These are phyloP conservation scores for Parotia lawesii DNA, from an alignment of 2,113 vertebrate species.

Conservation along the genomic window DNA sequence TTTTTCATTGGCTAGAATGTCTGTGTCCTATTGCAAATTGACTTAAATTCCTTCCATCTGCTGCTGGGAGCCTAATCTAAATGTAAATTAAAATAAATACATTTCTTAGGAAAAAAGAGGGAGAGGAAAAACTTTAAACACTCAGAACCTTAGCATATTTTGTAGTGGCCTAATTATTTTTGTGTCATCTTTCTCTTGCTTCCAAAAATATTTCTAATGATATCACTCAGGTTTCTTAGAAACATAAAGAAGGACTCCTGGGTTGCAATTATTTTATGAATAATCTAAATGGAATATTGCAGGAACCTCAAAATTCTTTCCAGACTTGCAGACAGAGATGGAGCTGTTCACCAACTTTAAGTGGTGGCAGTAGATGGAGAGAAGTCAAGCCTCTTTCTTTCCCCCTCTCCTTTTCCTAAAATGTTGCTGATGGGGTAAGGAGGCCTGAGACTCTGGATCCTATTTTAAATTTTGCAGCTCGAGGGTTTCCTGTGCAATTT, in stretches of 20 bases:
- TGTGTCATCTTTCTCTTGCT: background rate
- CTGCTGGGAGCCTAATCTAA: slow-evolving; percentile 57
- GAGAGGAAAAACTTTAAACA: background rate
- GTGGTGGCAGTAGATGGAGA: background rate
- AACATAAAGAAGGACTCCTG: background rate
- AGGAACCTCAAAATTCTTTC: background rate
- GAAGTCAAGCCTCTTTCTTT: background rate
- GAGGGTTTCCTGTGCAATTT: background rate
- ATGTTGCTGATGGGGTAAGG: fast-evolving
- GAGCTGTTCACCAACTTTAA: background rate
- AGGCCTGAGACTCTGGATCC: background rate
- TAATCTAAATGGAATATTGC: background rate
- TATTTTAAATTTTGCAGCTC: background rate
- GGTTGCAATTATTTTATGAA: background rate
- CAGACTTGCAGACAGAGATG: background rate
- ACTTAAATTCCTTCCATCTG: slow-evolving; percentile 65
- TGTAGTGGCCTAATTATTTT: background rate
- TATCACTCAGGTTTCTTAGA: background rate
- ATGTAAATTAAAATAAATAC: slow-evolving; percentile 71
- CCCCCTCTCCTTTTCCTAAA: background rate
- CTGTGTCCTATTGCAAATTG: slow-evolving; percentile 51
- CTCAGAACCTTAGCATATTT: slow-evolving; percentile 30
- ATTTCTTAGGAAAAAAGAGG: background rate
- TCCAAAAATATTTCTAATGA: slow-evolving; percentile 32
- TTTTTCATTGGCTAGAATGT: slow-evolving; percentile 38